A percentile compares a stretch with the other conserved stretches of the same genome.
Evolutionary conservation across 2,797 vertebrate species (phyloP).

Genomic region (Enteromius trimaculatus): DNA sequence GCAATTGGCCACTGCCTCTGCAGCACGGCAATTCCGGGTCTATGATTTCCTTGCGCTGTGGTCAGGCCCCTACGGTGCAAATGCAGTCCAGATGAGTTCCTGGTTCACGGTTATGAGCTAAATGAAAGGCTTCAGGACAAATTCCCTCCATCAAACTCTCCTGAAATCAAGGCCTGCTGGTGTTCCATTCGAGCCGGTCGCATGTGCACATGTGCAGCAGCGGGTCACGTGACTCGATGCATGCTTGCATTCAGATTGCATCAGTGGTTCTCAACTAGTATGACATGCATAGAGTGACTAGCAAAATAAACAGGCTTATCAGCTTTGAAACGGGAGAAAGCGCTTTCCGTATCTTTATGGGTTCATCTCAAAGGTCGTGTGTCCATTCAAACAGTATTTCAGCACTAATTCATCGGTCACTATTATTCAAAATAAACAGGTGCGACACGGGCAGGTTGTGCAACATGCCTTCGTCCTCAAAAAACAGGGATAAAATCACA

Average conservation of each 20-base stretch:
- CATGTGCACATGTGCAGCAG: conserved; percentile 46
- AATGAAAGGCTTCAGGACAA: conserved; percentile 66
- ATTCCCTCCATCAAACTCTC: conserved; percentile 62
- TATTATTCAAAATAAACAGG: background rate
- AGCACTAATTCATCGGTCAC: background rate
- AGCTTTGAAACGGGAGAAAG: background rate
- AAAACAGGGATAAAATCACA: background rate
- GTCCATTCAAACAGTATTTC: background rate
- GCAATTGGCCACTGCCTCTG: conserved; percentile 76
- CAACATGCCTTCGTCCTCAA: background rate
- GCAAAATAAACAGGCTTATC: conserved; percentile 23
- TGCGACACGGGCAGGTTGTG: background rate
- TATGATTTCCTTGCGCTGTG: conserved; percentile 74
- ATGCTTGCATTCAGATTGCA: background rate
- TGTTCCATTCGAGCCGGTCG: conserved; percentile 54
- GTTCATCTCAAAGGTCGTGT: conserved; percentile 15
- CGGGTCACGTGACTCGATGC: conserved; percentile 43
- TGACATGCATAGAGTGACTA: background rate
- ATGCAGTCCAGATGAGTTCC: conserved; percentile 76
- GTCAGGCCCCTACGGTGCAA: conserved; percentile 73
- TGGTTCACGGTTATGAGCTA: conserved; percentile 66
- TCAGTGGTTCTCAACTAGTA: background rate
- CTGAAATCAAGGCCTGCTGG: conserved; percentile 62
- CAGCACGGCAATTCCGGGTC: conserved; percentile 76
- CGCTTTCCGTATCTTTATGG: background rate